Evolutionary conservation across 2,888 invertebrate species (phyloP).

Genomic region (Aphidoletes aphidimyza): DNA sequence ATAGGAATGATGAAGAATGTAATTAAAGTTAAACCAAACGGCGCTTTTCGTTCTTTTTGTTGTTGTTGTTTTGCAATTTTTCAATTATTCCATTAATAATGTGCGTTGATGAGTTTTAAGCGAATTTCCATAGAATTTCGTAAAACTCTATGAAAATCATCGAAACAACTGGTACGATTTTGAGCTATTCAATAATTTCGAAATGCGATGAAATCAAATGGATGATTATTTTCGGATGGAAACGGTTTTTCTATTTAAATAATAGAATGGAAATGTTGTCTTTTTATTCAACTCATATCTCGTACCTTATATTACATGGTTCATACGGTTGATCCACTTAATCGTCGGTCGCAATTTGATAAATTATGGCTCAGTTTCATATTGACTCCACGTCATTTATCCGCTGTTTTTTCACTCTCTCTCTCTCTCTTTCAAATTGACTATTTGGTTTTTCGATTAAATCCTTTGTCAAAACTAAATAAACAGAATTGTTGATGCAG

Average conservation of each 20-base stretch:
- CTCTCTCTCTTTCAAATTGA: neutral
- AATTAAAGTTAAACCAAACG: constrained; percentile 24
- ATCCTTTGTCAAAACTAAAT: neutral
- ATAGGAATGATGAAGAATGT: neutral
- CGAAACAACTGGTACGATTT: no score
- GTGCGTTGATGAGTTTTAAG: neutral
- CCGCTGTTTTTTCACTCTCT: neutral
- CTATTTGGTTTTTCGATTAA: neutral
- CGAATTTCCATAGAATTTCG: neutral
- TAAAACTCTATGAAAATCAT: no score
- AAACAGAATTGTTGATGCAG: neutral
- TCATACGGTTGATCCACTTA: neutral
- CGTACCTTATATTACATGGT: no score
- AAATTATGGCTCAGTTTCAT: no score
- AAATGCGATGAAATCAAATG: no score
- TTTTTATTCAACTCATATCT: no score
- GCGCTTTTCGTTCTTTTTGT: neutral
- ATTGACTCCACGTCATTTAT: no score
- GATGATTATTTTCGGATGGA: no score
- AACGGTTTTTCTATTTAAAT: no score
- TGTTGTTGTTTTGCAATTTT: constrained; percentile 26
- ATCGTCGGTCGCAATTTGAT: neutral
- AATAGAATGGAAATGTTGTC: no score
- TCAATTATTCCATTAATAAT: constrained; percentile 16
- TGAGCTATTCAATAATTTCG: no score